Conservation (phyloP, 2,113 vertebrate species). For the Psittacula cyanocephala region DNA sequence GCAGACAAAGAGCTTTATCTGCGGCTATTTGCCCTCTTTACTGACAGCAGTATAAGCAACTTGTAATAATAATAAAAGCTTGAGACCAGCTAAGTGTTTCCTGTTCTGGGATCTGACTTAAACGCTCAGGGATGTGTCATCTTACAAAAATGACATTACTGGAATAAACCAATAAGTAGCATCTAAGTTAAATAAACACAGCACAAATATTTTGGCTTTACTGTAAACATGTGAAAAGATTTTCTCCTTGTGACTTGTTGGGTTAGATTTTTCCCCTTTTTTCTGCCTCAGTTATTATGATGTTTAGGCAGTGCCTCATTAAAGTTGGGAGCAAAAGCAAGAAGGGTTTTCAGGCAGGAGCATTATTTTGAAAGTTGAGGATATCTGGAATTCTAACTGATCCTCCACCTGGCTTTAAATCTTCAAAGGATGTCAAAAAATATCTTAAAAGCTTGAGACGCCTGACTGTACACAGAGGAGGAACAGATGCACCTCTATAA, state of each 20-base stretch:
- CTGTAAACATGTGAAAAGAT: neutral
- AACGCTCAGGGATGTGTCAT: neutral
- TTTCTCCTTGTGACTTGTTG: neutral
- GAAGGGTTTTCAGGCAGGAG: slow-evolving; percentile 2
- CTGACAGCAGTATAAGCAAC: neutral
- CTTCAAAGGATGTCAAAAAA: slow-evolving; percentile 39
- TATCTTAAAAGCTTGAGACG: slow-evolving; percentile 47
- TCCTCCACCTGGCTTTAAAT: slow-evolving; percentile 47
- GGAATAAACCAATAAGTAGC: neutral
- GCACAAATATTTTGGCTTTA: neutral
- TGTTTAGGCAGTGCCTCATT: slow-evolving; percentile 28
- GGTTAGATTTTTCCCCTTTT: neutral
- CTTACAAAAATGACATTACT: neutral
- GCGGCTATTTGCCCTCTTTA: neutral
- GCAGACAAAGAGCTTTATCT: neutral
- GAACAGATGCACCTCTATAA: slow-evolving; percentile 65
- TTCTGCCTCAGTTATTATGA: neutral
- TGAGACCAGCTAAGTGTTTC: neutral
- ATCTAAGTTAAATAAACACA: slow-evolving; percentile 34
- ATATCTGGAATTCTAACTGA: slow-evolving; percentile 42
- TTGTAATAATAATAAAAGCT: neutral
- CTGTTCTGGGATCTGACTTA: neutral
- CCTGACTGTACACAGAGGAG: slow-evolving; percentile 36
- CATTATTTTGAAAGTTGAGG: slow-evolving; percentile 35
- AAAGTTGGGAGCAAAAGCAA: slow-evolving; percentile 29